Evolutionary conservation across 2,797 vertebrate genomes (phyloP).

Genomic region (Heteromormyrus szaboi): DNA sequence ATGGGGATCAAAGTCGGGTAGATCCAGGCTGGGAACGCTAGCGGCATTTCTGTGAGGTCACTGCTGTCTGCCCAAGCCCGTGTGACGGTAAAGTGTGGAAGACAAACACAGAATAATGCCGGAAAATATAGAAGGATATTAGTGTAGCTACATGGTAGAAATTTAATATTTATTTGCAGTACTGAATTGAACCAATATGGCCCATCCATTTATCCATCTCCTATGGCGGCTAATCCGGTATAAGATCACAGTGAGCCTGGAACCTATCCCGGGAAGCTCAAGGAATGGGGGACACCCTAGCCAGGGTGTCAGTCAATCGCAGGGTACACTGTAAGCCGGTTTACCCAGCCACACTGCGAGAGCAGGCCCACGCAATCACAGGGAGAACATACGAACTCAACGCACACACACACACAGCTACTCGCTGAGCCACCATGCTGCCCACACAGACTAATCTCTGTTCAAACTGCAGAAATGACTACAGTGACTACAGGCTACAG

Average conservation of each 20-base stretch:
- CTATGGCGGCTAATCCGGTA: not conserved
- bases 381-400: not conserved
- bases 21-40: not conserved
- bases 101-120: not conserved
- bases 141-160: not conserved
- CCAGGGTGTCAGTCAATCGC: not conserved
- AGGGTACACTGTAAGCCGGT: not conserved
- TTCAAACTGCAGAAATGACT: constrained; percentile 5
- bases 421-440: not conserved
- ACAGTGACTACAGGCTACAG: not conserved
- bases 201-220: not conserved
- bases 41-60: not conserved
- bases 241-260: not conserved
- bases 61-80: not conserved
- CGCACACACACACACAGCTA: not conserved
- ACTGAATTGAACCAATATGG: not conserved
- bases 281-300: not conserved
- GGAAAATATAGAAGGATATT: not conserved
- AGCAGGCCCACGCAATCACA: not conserved
- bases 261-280: not conserved
- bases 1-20: not conserved
- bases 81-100: not conserved
- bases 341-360: not conserved
- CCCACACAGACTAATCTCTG: not conserved
- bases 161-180: not conserved